These are phyloP conservation scores for Panzeria rudis DNA, from an alignment of 2,888 invertebrate species.

Conservation along the genomic window DNA sequence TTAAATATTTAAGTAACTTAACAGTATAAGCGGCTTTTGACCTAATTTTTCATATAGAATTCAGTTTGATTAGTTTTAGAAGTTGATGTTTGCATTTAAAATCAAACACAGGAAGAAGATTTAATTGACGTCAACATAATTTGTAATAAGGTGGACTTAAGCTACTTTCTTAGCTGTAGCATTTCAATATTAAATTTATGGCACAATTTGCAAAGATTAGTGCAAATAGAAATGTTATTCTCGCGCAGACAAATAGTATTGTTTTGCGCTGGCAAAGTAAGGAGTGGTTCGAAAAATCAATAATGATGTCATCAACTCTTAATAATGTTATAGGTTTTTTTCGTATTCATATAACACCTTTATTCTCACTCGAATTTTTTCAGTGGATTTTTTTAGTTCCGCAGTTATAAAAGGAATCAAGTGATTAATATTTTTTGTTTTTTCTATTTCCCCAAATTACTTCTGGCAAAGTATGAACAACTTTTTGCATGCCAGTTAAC, in stretches of 20 bases:
- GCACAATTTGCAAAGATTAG: too few relatives aligned
- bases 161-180: not conserved
- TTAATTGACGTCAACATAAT: not conserved
- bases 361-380: too few relatives aligned
- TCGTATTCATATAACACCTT: too few relatives aligned
- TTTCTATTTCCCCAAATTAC: not conserved
- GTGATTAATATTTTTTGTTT: too few relatives aligned
- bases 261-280: too few relatives aligned
- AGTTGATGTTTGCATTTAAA: not conserved
- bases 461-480: not conserved
- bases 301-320: too few relatives aligned
- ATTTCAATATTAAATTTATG: not conserved
- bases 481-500: not conserved
- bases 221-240: too few relatives aligned
- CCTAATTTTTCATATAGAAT: not conserved
- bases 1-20: not conserved
- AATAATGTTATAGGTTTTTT: too few relatives aligned
- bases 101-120: not conserved
- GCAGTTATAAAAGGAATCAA: too few relatives aligned
- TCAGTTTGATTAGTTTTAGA: not conserved
- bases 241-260: too few relatives aligned
- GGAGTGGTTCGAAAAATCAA: too few relatives aligned
- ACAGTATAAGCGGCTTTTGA: not conserved
- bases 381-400: too few relatives aligned
- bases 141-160: not conserved